These are phyloP conservation scores for Syngnathus typhle DNA, from an alignment of 2,113 vertebrate genomes.

Conservation along the genomic window DNA sequence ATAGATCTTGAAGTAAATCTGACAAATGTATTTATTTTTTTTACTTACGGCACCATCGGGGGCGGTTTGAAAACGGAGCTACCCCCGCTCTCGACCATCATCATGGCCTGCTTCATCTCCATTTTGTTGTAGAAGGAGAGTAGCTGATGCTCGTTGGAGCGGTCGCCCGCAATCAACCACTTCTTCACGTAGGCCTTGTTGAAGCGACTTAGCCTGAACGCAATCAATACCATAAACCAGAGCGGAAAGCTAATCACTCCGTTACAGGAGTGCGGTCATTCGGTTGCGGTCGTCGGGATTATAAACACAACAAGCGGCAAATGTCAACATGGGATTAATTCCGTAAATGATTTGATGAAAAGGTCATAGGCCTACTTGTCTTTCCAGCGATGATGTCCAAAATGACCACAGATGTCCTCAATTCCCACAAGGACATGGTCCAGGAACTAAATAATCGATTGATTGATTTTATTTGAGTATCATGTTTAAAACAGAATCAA, in stretches of 20 bases:
- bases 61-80: conserved; percentile 75
- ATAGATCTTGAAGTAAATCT: not conserved
- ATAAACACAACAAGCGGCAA: not conserved
- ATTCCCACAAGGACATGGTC: conserved; percentile 93
- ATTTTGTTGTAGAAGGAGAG: conserved; percentile 97
- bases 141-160: conserved; percentile 89
- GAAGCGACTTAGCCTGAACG: conserved; percentile 82
- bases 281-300: not conserved
- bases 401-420: conserved; percentile 90
- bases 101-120: conserved; percentile 93
- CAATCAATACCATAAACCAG: not conserved
- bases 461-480: too few relatives aligned
- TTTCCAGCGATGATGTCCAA: conserved; percentile 94
- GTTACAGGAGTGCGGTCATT: not conserved
- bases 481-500: too few relatives aligned
- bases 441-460: conserved; percentile 76
- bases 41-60: conserved; percentile 62
- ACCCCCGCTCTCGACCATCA: conserved; percentile 84
- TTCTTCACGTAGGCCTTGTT: conserved; percentile 90
- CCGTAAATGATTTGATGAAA: not conserved
- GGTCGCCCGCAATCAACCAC: conserved; percentile 85
- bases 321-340: not conserved
- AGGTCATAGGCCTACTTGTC: conserved; percentile 79
- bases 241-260: not conserved
- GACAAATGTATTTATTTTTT: too few relatives aligned